A percentile compares a stretch with the other conserved stretches of the same genome.
Evolutionary conservation across 2,797 vertebrate genomes (phyloP).

Genomic region (Menidia menidia): DNA sequence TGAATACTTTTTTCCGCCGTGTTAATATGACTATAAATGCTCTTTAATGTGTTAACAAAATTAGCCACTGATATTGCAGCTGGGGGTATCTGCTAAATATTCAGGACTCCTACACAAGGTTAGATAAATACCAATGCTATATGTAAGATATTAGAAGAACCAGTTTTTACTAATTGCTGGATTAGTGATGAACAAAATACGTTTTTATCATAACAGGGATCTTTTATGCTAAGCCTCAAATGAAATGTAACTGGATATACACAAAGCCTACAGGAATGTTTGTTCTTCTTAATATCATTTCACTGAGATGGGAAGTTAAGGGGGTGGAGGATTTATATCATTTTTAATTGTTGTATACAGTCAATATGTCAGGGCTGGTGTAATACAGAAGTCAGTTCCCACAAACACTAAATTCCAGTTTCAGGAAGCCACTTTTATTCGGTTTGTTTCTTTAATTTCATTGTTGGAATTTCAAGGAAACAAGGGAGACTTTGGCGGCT

Average conservation of each 20-base stretch:
- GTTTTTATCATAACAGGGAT: slow-evolving; percentile 16
- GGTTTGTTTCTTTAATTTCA: slow-evolving; percentile 22
- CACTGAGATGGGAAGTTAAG: slow-evolving; percentile 14
- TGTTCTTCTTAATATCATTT: slow-evolving; percentile 26
- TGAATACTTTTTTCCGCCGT: too few relatives aligned
- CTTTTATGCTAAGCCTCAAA: slow-evolving; percentile 3
- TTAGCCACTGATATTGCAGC: too few relatives aligned
- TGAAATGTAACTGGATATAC: neutral
- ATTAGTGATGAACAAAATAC: too few relatives aligned
- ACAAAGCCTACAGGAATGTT: neutral
- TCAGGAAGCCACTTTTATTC: slow-evolving; percentile 51
- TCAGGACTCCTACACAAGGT: too few relatives aligned
- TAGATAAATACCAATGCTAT: too few relatives aligned
- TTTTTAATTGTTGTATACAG: slow-evolving; percentile 10
- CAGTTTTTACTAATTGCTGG: too few relatives aligned
- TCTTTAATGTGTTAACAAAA: too few relatives aligned
- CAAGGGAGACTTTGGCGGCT: slow-evolving; percentile 41
- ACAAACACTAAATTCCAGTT: slow-evolving; percentile 64
- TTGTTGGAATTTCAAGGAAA: slow-evolving; percentile 43
- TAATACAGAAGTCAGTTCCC: slow-evolving; percentile 65
- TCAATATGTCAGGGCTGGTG: slow-evolving; percentile 69
- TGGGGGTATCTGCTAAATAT: too few relatives aligned
- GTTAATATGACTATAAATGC: too few relatives aligned
- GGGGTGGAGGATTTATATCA: slow-evolving; percentile 2
- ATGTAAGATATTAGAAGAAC: too few relatives aligned